phyloP scores from a whole-genome alignment of 2,888 invertebrate genomes.

The Trachelus iudaicus region DNA sequence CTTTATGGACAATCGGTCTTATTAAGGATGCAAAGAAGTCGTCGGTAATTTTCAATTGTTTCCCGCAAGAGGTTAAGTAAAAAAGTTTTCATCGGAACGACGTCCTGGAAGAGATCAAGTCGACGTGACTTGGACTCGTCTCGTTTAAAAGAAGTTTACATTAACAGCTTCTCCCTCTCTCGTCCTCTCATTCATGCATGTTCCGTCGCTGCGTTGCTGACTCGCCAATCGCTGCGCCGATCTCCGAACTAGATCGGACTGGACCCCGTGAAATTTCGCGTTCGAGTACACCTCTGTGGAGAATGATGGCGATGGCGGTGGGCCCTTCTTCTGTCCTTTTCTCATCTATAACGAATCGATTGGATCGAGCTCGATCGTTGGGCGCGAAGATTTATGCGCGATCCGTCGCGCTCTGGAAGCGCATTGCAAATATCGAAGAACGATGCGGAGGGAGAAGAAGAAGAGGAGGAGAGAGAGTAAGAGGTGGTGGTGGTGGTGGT shows the following conservation, averaged over 20 bases:
- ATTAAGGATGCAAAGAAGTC: conserved; percentile 44
- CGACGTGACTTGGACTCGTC: neutral
- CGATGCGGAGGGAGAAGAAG: neutral
- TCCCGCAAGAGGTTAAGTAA: conserved; percentile 11
- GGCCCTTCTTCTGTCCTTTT: neutral
- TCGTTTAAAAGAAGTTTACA: neutral
- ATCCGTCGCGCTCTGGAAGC: conserved; percentile 34
- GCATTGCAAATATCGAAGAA: conserved; percentile 29
- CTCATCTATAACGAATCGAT: conserved; percentile 56
- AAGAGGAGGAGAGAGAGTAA: neutral
- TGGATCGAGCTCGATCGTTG: conserved; percentile 48
- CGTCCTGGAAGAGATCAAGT: neutral
- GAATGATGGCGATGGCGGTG: neutral
- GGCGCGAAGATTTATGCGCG: conserved; percentile 50
- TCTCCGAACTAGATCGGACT: neutral
- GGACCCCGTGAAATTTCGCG: neutral
- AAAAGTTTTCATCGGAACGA: neutral
- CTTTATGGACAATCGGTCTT: conserved; percentile 42
- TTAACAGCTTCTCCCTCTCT: neutral
- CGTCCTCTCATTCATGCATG: neutral
- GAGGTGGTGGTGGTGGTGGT: neutral
- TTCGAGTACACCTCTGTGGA: neutral
- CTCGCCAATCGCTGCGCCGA: neutral
- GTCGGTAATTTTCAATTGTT: conserved; percentile 45
- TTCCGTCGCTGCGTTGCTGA: neutral